Conservation (phyloP, 1,140 invertebrate genomes). For the Brachionus paranguensis region DNA sequence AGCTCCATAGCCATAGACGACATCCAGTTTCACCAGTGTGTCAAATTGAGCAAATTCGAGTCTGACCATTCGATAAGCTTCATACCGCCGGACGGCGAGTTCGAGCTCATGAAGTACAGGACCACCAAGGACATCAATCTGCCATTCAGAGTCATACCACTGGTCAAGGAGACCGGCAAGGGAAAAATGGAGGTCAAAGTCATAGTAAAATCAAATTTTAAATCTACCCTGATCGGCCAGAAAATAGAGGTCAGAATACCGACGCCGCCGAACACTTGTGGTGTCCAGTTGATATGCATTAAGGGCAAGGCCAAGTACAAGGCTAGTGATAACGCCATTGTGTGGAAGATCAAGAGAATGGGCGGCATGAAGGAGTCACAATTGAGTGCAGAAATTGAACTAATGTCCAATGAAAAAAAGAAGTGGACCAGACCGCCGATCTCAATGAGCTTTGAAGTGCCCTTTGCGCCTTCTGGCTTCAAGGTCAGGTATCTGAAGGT, state of each 20-base stretch:
- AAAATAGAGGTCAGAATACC: slow-evolving; percentile 99
- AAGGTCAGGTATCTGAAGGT: slow-evolving; percentile 98
- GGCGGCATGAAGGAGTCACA: slow-evolving; percentile 99
- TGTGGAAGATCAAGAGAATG: slow-evolving; percentile 99
- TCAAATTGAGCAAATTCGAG: slow-evolving; percentile 98
- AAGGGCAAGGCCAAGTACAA: slow-evolving; percentile 99
- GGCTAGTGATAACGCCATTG: slow-evolving; percentile 97
- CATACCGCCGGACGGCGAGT: slow-evolving; percentile 98
- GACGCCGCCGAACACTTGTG: slow-evolving; percentile 95
- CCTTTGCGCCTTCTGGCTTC: slow-evolving; percentile 93
- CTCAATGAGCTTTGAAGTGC: slow-evolving; percentile 98
- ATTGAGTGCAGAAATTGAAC: slow-evolving; percentile 95
- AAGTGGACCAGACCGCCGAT: slow-evolving; percentile 99
- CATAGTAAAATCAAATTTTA: slow-evolving; percentile 98
- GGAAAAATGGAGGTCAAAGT: slow-evolving; percentile 99
- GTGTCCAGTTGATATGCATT: slow-evolving; percentile 94
- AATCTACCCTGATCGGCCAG: slow-evolving; percentile 91
- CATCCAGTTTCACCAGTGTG: slow-evolving; percentile 99
- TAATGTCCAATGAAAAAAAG: slow-evolving; percentile 93
- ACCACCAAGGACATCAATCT: slow-evolving; percentile 82
- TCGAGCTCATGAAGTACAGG: slow-evolving; percentile 90
- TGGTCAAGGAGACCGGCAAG: slow-evolving; percentile 92
- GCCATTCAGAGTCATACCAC: slow-evolving; percentile 95
- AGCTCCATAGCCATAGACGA: slow-evolving; percentile 93
- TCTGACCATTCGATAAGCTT: slow-evolving; percentile 99